Percentiles rank a stretch among this genome's conserved stretches.
These are phyloP conservation scores for Sthenelais limicola DNA, from an alignment of 2,888 invertebrate species.

Conservation along the genomic window DNA sequence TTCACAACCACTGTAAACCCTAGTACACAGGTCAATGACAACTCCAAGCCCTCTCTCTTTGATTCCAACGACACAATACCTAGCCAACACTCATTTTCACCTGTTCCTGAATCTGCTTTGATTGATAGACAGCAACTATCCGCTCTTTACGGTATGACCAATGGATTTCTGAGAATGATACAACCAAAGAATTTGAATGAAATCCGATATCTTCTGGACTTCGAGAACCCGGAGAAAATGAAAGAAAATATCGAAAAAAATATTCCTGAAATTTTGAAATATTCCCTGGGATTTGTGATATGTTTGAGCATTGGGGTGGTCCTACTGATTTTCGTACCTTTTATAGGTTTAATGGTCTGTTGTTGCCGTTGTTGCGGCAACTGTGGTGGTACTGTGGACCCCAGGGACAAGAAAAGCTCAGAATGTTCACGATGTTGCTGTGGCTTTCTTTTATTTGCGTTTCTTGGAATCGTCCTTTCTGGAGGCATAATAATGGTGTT, in stretches of 20 bases:
- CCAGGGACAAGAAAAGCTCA: background rate
- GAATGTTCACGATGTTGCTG: conserved; percentile 22
- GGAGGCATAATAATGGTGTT: background rate
- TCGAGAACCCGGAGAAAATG: background rate
- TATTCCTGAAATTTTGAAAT: background rate
- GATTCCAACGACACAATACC: too few relatives aligned
- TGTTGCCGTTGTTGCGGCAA: conserved; percentile 12
- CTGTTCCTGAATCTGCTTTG: background rate
- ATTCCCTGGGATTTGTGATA: background rate
- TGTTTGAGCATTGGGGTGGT: background rate
- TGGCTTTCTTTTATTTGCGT: conserved; percentile 8
- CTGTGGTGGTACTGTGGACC: conserved; percentile 5
- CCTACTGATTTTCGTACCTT: conserved; percentile 6
- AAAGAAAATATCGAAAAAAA: background rate
- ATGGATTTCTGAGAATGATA: background rate
- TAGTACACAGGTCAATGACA: too few relatives aligned
- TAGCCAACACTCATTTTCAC: too few relatives aligned
- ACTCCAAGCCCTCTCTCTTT: too few relatives aligned
- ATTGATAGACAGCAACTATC: background rate
- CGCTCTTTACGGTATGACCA: background rate
- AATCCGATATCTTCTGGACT: background rate
- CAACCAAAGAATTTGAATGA: conserved; percentile 4
- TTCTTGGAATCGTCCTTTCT: background rate
- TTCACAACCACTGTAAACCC: too few relatives aligned
- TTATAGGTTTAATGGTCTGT: background rate